These are phyloP conservation scores for Salvelinus namaycush DNA, from an alignment of 2,113 vertebrate genomes.

Conservation along the genomic window DNA sequence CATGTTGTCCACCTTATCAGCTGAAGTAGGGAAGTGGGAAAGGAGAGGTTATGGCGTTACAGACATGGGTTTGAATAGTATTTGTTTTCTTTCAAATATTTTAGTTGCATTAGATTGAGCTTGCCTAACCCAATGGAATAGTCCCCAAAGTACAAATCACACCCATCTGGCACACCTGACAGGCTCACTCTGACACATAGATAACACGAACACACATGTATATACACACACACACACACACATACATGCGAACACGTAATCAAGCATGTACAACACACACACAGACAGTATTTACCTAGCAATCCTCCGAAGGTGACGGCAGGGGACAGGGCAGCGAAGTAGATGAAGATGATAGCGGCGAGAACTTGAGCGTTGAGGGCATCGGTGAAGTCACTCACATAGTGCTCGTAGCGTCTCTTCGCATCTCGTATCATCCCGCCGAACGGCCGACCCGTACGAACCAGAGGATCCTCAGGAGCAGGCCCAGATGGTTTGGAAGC, in stretches of 20 bases:
- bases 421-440: conserved; percentile 88
- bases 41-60: neutral
- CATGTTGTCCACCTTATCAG: conserved; percentile 85
- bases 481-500: neutral
- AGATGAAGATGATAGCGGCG: conserved; percentile 94
- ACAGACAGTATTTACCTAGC: conserved; percentile 72
- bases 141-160: too few species aligned
- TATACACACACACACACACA: neutral
- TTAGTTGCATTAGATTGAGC: too few species aligned
- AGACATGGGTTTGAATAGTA: neutral
- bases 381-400: conserved; percentile 89
- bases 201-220: neutral
- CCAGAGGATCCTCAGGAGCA: conserved; percentile 79
- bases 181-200: neutral
- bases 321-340: conserved; percentile 93
- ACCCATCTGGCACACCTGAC: too few species aligned
- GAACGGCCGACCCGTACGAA: conserved; percentile 80
- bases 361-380: conserved; percentile 85
- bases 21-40: conserved; percentile 57
- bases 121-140: too few species aligned
- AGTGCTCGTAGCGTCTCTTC: conserved; percentile 84
- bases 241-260: too few species aligned
- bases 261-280: neutral
- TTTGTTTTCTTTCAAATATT: too few species aligned
- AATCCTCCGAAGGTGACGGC: conserved; percentile 94